Percentiles rank a stretch among this genome's conserved stretches.
Conservation (phyloP, 2,113 vertebrate species). For the Xiphophorus maculatus region DNA sequence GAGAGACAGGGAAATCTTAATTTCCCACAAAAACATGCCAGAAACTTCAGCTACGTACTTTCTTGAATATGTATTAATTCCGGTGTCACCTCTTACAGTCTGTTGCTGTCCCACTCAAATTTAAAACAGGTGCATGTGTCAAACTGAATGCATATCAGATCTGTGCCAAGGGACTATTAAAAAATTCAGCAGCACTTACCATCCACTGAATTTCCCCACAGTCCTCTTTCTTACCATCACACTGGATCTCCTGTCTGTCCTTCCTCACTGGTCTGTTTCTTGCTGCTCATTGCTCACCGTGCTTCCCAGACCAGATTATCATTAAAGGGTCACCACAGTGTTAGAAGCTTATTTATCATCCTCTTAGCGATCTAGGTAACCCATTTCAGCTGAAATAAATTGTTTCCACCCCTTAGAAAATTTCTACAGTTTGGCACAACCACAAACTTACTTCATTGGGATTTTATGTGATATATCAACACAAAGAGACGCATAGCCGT, state of each 20-base stretch:
- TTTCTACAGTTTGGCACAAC: neutral
- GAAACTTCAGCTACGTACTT: neutral
- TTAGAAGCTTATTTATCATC: slow-evolving; percentile 51
- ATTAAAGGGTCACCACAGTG: slow-evolving; percentile 41
- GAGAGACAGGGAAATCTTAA: neutral
- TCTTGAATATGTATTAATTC: neutral
- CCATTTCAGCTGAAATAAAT: slow-evolving; percentile 34
- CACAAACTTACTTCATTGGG: neutral
- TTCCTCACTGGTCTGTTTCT: slow-evolving; percentile 18
- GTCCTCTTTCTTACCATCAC: slow-evolving; percentile 54
- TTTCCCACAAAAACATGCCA: slow-evolving; percentile 7
- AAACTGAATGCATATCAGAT: slow-evolving; percentile 24
- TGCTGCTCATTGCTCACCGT: slow-evolving; percentile 42
- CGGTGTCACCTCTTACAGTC: slow-evolving; percentile 15
- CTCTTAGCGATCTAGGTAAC: slow-evolving; percentile 47
- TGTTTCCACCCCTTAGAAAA: neutral
- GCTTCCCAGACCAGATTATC: slow-evolving; percentile 50
- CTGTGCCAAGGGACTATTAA: slow-evolving; percentile 2
- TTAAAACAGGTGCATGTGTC: slow-evolving; percentile 31
- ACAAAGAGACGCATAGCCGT: neutral
- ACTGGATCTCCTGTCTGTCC: slow-evolving; percentile 18
- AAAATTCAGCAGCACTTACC: slow-evolving; percentile 3
- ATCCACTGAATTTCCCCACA: neutral
- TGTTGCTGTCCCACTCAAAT: slow-evolving; percentile 2
- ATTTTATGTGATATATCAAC: neutral